Percentiles rank a stretch among this genome's conserved stretches.
phyloP scores from a whole-genome alignment of 2,113 vertebrate species.

The Oncorhynchus keta region DNA sequence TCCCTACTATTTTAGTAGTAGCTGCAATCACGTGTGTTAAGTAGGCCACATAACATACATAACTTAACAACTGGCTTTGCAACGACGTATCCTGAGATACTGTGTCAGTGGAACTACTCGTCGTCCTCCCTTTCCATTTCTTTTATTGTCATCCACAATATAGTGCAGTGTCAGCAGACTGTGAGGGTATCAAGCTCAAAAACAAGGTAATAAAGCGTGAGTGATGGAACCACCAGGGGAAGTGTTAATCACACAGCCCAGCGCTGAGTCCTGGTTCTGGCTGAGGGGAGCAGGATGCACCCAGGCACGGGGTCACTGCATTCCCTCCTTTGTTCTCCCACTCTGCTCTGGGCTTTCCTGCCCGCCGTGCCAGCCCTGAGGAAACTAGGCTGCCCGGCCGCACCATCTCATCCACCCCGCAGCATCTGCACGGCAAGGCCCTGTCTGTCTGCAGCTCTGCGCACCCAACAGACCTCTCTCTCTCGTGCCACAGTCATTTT shows the following conservation, averaged over 20 bases:
- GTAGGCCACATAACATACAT: too few species aligned
- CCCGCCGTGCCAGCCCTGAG: conserved; percentile 58
- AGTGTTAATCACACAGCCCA: conserved; percentile 66
- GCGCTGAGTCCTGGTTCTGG: conserved; percentile 41
- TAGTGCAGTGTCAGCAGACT: conserved; percentile 68
- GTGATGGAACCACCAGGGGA: conserved; percentile 64
- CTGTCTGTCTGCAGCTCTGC: neutral
- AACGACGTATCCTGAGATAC: neutral
- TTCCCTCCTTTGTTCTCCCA: conserved; percentile 68
- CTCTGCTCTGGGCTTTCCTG: conserved; percentile 63
- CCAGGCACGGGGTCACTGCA: conserved; percentile 58
- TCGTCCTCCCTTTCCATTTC: neutral
- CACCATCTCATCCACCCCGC: conserved; percentile 36
- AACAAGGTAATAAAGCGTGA: conserved; percentile 74
- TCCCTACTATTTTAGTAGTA: neutral
- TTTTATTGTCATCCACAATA: conserved; percentile 41
- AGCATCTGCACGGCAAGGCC: neutral
- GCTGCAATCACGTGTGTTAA: too few species aligned
- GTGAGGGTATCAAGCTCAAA: conserved; percentile 55
- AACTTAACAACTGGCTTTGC: too few species aligned
- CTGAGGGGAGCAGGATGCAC: conserved; percentile 61
- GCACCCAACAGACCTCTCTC: conserved; percentile 5
- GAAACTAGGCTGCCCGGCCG: conserved; percentile 54
- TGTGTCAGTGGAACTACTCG: neutral
- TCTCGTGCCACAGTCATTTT: neutral